These are phyloP conservation scores for Jordanella pulchra DNA, from an alignment of 2,797 vertebrate genomes.

Conservation along the genomic window DNA sequence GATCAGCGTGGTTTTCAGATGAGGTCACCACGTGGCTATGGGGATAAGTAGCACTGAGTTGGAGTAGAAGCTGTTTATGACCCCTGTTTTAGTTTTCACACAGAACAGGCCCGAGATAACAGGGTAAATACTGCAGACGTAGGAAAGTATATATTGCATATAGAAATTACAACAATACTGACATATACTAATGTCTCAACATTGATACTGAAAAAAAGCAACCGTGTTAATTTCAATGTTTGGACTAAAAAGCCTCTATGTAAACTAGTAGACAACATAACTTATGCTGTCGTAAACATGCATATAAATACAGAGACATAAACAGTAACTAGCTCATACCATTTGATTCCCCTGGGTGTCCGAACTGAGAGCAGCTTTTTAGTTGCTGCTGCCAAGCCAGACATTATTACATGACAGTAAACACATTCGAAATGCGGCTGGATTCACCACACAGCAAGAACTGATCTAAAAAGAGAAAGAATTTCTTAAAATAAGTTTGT, in stretches of 20 bases:
- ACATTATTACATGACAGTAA: not conserved
- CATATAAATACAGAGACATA: slow-evolving; percentile 21
- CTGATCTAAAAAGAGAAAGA: not conserved
- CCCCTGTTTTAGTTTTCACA: slow-evolving; percentile 22
- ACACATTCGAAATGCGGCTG: not conserved
- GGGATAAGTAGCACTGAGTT: slow-evolving; percentile 29
- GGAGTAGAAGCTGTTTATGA: slow-evolving; percentile 46
- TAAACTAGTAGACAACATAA: not conserved
- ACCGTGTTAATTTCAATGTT: not conserved
- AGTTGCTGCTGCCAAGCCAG: not conserved
- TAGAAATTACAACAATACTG: slow-evolving; percentile 39
- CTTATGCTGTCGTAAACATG: slow-evolving; percentile 18
- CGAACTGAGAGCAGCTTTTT: not conserved
- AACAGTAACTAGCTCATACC: not conserved
- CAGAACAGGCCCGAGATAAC: slow-evolving; percentile 15
- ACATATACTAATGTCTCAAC: slow-evolving; percentile 6
- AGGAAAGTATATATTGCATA: slow-evolving; percentile 32
- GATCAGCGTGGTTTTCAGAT: slow-evolving; percentile 39
- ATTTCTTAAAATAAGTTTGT: no score
- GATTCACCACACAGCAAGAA: not conserved
- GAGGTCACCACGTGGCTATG: slow-evolving; percentile 50
- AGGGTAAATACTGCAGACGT: not conserved
- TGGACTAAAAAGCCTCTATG: not conserved
- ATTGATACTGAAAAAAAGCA: not conserved
- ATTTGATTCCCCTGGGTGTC: not conserved